phyloP scores from a whole-genome alignment of 2,797 vertebrate genomes.

The Discoglossus pictus region DNA sequence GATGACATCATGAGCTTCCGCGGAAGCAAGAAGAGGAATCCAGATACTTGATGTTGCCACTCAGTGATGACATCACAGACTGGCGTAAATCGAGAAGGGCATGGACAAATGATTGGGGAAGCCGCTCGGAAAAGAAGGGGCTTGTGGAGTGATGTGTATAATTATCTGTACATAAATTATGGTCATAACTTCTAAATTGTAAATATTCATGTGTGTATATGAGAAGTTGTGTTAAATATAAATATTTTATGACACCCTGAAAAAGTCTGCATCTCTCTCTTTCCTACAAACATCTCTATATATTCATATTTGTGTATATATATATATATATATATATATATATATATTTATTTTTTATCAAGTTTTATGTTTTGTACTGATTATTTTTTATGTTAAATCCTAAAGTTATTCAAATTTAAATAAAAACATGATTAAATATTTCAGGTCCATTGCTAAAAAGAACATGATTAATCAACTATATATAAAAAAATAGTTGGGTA shows the following conservation, averaged over 20 bases:
- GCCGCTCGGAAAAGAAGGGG: neutral
- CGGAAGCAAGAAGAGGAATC: neutral
- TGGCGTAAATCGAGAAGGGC: neutral
- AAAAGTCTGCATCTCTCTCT: neutral
- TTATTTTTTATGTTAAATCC: too few species aligned
- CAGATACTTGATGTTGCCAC: neutral
- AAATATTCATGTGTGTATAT: conserved; percentile 47
- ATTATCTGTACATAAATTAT: conserved; percentile 36
- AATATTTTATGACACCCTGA: conserved; percentile 35
- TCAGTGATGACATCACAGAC: neutral
- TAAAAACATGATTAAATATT: too few species aligned
- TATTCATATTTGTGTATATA: too few species aligned
- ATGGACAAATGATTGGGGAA: neutral
- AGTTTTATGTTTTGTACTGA: too few species aligned
- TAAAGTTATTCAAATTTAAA: too few species aligned
- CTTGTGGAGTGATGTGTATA: conserved; percentile 7
- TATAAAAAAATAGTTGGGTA: too few species aligned
- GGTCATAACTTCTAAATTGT: conserved; percentile 41
- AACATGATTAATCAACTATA: too few species aligned
- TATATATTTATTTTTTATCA: too few species aligned
- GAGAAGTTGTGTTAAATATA: conserved; percentile 39
- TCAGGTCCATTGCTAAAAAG: too few species aligned
- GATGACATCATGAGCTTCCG: neutral
- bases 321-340: too few species aligned
- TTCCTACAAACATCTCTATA: too few species aligned